phyloP scores from a whole-genome alignment of 1,140 invertebrate species.

The Caenorhabditis latens region DNA sequence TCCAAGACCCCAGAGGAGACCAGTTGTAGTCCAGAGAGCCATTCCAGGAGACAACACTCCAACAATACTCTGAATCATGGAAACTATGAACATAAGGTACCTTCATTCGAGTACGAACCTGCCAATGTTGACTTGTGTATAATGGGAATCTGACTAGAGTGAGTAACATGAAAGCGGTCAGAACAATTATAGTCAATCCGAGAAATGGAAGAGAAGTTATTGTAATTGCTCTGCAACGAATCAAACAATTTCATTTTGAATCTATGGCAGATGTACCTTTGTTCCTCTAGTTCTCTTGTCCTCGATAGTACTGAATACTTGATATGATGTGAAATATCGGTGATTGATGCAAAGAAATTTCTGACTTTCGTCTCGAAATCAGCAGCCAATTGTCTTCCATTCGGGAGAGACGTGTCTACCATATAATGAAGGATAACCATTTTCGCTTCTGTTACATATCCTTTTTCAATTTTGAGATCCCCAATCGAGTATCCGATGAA shows the following conservation, averaged over 20 bases:
- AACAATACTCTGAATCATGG: constrained; percentile 68
- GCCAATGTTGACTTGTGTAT: constrained; percentile 73
- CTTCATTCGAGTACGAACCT: constrained; percentile 60
- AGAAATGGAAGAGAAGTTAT: constrained; percentile 71
- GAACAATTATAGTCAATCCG: constrained; percentile 69
- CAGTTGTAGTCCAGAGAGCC: constrained; percentile 72
- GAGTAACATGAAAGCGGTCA: constrained; percentile 72
- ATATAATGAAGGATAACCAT: constrained; percentile 75
- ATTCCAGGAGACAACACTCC: constrained; percentile 74
- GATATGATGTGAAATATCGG: constrained; percentile 65
- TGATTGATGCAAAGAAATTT: constrained; percentile 67
- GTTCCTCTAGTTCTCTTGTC: constrained; percentile 74
- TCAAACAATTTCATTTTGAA: background rate
- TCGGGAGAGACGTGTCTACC: constrained; percentile 72
- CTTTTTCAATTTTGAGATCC: constrained; percentile 54
- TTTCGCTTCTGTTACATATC: constrained; percentile 68
- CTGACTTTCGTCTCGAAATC: constrained; percentile 72
- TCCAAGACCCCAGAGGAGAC: constrained; percentile 71
- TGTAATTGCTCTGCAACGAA: constrained; percentile 67
- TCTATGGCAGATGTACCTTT: constrained; percentile 57
- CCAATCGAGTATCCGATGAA: constrained; percentile 72
- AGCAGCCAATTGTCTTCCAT: constrained; percentile 65
- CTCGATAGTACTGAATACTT: constrained; percentile 72
- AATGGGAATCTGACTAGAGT: constrained; percentile 72
- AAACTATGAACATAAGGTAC: background rate